Evolutionary conservation across 2,797 vertebrate species (phyloP).

Genomic region (Austrolebias charrua): DNA sequence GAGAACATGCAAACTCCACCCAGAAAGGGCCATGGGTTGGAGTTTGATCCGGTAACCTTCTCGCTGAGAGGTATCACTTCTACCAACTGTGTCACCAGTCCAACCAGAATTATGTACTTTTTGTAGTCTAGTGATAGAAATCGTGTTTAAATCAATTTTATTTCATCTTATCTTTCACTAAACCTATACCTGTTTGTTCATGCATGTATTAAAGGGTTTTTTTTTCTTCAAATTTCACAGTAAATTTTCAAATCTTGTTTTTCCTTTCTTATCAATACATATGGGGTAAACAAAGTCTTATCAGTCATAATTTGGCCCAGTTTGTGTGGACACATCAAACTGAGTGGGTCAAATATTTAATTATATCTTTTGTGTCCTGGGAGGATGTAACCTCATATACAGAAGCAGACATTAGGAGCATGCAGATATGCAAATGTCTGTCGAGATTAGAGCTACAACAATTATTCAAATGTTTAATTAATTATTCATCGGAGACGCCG

Average conservation of each 20-base stretch:
- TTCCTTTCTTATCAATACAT: background rate
- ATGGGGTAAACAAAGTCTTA: background rate
- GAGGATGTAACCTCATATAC: slow-evolving; percentile 85
- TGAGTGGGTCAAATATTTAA: slow-evolving; percentile 51
- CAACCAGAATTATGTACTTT: too few species aligned
- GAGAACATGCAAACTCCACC: too few species aligned
- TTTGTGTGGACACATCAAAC: slow-evolving; percentile 20
- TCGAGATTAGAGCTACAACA: slow-evolving; percentile 95
- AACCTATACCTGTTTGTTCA: too few species aligned
- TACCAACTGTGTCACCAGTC: too few species aligned
- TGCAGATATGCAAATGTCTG: slow-evolving; percentile 92
- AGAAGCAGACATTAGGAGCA: slow-evolving; percentile 86
- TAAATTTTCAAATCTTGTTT: slow-evolving; percentile 15
- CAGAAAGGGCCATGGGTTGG: too few species aligned
- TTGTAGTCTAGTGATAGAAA: too few species aligned
- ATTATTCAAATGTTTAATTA: slow-evolving; percentile 97
- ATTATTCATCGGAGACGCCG: slow-evolving; percentile 91
- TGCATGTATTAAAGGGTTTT: too few species aligned
- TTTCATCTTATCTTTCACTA: too few species aligned
- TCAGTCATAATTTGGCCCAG: background rate
- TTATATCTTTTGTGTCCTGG: slow-evolving; percentile 81
- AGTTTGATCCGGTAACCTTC: too few species aligned
- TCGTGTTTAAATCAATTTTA: too few species aligned
- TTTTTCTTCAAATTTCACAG: too few species aligned
- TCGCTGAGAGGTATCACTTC: too few species aligned